Conservation (phyloP, 2,888 invertebrate genomes). For the Matsumyia berberina region DNA sequence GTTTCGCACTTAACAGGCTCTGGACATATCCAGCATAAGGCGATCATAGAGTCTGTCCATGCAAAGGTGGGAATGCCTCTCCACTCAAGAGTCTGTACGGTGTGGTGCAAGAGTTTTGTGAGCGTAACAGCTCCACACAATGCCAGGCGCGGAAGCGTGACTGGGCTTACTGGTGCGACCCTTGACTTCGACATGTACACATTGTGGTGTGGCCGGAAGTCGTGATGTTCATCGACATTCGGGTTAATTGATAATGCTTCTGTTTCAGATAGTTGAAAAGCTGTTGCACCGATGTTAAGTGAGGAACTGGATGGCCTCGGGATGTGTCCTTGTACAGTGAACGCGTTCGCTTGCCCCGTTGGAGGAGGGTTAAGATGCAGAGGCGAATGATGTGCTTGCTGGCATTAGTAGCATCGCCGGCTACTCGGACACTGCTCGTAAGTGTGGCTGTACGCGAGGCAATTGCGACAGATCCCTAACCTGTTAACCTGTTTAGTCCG, state of each 20-base stretch:
- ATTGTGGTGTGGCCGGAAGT: too few relatives aligned
- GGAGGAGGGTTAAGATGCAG: too few relatives aligned
- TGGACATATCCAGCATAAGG: conserved; percentile 6
- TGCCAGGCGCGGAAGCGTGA: conserved; percentile 4
- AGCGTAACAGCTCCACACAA: conserved; percentile 20
- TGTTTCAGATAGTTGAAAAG: too few relatives aligned
- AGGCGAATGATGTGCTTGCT: too few relatives aligned
- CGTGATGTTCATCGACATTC: too few relatives aligned
- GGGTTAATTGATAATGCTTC: too few relatives aligned
- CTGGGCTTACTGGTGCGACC: not conserved
- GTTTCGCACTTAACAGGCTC: conserved; percentile 10
- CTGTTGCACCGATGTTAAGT: too few relatives aligned
- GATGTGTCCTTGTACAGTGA: too few relatives aligned
- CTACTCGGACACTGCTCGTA: not conserved
- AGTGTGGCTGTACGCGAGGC: not conserved
- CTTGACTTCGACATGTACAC: too few relatives aligned
- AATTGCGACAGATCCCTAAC: not conserved
- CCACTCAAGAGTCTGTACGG: not conserved
- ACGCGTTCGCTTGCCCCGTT: too few relatives aligned
- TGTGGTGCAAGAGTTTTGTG: not conserved
- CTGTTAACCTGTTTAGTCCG: not conserved
- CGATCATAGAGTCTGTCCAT: conserved; percentile 10
- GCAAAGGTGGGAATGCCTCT: too few relatives aligned
- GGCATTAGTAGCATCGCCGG: conserved; percentile 6
- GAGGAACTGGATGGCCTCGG: too few relatives aligned